Base-by-base conservation (phyloP, 2,888 invertebrate species). In the Opisthograptis luteolata region DNA sequence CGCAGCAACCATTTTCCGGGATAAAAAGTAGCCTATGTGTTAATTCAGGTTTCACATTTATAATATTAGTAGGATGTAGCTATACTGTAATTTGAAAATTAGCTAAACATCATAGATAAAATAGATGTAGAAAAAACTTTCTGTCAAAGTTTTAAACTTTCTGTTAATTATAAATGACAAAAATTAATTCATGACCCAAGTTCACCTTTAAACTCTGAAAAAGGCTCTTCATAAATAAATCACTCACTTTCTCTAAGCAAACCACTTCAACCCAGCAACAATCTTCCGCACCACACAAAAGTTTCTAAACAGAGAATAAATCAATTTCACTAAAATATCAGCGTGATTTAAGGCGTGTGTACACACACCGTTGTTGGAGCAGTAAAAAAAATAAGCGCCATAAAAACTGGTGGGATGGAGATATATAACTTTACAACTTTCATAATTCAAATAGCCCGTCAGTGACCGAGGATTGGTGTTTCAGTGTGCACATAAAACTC, bases 381-480 rank as follows among this genome's bases (percentile, higher is more conserved):
- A 60, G 69, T 72, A 77, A 78, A 81, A 80, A 78, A 80, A 85
- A 78, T 79, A 75, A 77, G 70, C 69, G 70, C 76, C 76, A 79
- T 87, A 86, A 86, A 84, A 79, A 79, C 53, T 65, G 62, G 58
- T 61, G 62, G 72, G 73, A 78, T 80, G 70, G 79, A 84, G 81
- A 87, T 87, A 87, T 86, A 88, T 73, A 75, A 76, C 79, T 80
- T 81, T 81, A 82, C 77, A 81, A 80, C 81, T 82, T 84, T 84
- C 85, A 87, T 89, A 87, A 81, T 80, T 88, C 88, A 88, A 84
- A 84, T 70, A 76, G 79, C 75, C 70, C 76, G 83, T 80, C 81
- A 80, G 81, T 75, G 69, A 66, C 69, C 63, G 68, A 66, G 71
- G 71, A 70, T 70, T 62, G 73, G 49, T 62, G 59, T 75, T 76